These are phyloP conservation scores for Phataginus tricuspis DNA, from an alignment of 2,797 vertebrate genomes.

Conservation along the genomic window DNA sequence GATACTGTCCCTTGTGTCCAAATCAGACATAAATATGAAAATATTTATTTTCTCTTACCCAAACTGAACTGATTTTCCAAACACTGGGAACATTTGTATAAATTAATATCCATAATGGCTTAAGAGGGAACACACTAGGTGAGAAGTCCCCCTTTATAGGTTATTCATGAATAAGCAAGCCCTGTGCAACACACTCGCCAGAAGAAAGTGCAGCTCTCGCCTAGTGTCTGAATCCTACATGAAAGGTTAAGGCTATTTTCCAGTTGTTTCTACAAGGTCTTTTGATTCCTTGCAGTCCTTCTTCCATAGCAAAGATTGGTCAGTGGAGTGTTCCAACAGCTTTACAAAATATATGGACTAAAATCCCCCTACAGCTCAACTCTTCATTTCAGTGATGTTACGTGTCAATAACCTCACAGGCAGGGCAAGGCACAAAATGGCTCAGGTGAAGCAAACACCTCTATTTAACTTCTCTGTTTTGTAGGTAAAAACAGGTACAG, in stretches of 20 bases:
- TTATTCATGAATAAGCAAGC: background rate
- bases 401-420: background rate
- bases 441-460: background rate
- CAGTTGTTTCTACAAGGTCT: background rate
- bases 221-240: background rate
- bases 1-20: background rate
- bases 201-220: background rate
- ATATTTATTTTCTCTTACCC: background rate
- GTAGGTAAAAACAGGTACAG: background rate
- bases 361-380: background rate
- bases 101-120: background rate
- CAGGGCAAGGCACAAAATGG: background rate
- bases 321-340: background rate
- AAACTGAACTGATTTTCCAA: slow-evolving; percentile 1
- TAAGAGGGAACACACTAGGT: background rate
- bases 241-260: background rate
- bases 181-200: background rate
- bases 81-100: background rate
- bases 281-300: background rate
- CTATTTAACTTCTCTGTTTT: background rate
- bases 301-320: background rate
- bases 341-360: background rate
- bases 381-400: background rate
- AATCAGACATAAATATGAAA: background rate
- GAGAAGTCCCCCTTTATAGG: background rate